A percentile compares a stretch with the other conserved stretches of the same genome.
These are phyloP conservation scores for Zaprionus camerounensis DNA, from an alignment of 1,140 invertebrate genomes.

Conservation along the genomic window DNA sequence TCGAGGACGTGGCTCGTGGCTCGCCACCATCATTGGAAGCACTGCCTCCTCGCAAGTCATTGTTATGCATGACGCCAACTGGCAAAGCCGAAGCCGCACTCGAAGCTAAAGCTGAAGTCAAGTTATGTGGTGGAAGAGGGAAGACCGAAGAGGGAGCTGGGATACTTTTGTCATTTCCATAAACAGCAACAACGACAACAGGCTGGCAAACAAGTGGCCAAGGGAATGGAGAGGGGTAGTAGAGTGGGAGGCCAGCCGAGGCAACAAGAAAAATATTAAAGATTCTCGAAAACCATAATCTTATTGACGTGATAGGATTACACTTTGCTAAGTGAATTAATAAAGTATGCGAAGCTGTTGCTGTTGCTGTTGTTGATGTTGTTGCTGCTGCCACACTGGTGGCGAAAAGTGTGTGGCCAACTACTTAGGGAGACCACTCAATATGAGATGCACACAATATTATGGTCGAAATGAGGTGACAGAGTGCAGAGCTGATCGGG, in stretches of 20 bases:
- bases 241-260: background rate
- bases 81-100: conserved; percentile 50
- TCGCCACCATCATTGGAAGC: conserved; percentile 6
- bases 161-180: conserved; percentile 69
- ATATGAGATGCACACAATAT: conserved; percentile 78
- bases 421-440: conserved; percentile 74
- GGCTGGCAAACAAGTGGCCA: conserved; percentile 38
- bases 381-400: conserved; percentile 9
- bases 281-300: conserved; percentile 83
- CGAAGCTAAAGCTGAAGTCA: conserved; percentile 41
- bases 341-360: conserved; percentile 65
- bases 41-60: conserved; percentile 62
- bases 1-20: conserved; percentile 20
- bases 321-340: conserved; percentile 84
- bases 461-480: conserved; percentile 64
- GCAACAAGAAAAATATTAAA: conserved; percentile 75
- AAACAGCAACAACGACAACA: conserved; percentile 67
- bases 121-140: conserved; percentile 31
- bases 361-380: background rate
- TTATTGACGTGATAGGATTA: conserved; percentile 84
- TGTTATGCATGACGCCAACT: conserved; percentile 77
- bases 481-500: conserved; percentile 27
- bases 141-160: conserved; percentile 16
- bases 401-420: conserved; percentile 49
- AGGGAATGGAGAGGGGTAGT: background rate